phyloP scores from a whole-genome alignment of 2,797 vertebrate species.

The Argya squamiceps region DNA sequence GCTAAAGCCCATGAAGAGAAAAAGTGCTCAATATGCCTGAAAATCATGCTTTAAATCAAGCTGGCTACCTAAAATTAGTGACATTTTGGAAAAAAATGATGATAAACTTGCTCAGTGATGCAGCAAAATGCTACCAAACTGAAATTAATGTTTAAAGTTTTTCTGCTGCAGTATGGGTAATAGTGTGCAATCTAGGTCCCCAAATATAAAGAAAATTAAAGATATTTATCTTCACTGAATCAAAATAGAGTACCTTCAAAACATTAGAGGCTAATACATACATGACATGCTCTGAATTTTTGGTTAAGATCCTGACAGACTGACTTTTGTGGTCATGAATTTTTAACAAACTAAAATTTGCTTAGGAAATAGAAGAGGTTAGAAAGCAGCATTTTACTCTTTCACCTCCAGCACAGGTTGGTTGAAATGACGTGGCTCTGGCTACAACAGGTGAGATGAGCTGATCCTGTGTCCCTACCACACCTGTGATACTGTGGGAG shows the following conservation, averaged over 20 bases:
- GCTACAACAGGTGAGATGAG: background rate
- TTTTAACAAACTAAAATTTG: background rate
- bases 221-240: background rate
- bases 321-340: background rate
- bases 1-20: background rate
- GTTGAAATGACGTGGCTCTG: background rate
- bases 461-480: fast-evolving
- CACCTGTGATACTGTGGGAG: fast-evolving
- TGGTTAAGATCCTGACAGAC: background rate
- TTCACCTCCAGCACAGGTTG: background rate
- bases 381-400: background rate
- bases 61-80: background rate
- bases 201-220: background rate
- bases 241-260: background rate
- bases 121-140: background rate
- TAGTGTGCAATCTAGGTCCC: background rate
- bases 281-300: background rate
- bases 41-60: background rate
- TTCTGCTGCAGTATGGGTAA: background rate
- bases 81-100: background rate
- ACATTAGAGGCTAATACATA: background rate
- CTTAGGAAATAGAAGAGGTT: background rate
- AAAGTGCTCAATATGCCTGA: background rate
- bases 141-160: background rate
- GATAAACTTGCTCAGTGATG: background rate